Percentiles rank a stretch among this genome's conserved stretches.
Evolutionary conservation across 2,888 invertebrate species (phyloP).

Genomic region (Pecten maximus): DNA sequence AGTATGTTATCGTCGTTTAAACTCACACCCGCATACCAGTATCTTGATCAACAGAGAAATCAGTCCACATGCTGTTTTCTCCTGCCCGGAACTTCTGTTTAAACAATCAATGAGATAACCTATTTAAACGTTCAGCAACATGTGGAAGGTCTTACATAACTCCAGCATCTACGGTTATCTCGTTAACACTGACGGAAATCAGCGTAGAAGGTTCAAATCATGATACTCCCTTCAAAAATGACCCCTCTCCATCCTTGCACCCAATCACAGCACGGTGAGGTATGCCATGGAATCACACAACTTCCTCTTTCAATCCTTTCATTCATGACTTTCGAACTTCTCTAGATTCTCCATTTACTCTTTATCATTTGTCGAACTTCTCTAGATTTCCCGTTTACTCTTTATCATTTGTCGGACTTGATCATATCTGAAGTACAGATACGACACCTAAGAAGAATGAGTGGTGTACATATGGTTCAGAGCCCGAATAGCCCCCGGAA

Average conservation of each 20-base stretch:
- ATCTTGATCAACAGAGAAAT: neutral
- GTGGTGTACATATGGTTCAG: too few species aligned
- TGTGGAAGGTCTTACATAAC: neutral
- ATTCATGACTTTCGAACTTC: neutral
- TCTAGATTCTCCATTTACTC: neutral
- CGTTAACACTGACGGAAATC: neutral
- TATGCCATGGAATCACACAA: neutral
- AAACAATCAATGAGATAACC: constrained; percentile 7
- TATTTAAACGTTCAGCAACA: neutral
- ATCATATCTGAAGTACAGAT: too few species aligned
- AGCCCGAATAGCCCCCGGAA: too few species aligned
- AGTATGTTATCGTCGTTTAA: neutral
- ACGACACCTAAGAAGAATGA: too few species aligned
- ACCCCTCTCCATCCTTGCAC: neutral
- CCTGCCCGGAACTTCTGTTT: neutral
- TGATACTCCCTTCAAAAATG: too few species aligned
- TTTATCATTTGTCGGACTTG: too few species aligned
- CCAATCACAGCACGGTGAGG: neutral
- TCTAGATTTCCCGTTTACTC: neutral
- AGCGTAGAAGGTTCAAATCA: neutral
- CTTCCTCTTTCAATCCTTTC: neutral
- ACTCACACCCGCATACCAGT: neutral
- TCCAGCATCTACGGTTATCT: neutral
- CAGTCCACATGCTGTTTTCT: neutral
- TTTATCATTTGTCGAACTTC: neutral